Conservation (phyloP, 2,888 invertebrate genomes). For the Mongoloraphidia duomilia region DNA sequence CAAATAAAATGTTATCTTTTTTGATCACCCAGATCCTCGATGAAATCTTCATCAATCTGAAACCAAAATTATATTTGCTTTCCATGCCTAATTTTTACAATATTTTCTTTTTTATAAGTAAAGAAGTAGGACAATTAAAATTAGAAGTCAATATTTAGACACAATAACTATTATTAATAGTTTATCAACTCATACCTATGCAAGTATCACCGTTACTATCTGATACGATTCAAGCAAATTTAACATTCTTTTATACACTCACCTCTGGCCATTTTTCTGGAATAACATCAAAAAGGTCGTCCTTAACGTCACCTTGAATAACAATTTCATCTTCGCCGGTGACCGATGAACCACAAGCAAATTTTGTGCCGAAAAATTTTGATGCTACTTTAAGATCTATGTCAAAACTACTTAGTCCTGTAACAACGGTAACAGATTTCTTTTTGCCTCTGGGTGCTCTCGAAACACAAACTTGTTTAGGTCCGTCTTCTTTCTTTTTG, state of each 20-base stretch:
- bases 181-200: too few species aligned
- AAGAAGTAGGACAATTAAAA: too few species aligned
- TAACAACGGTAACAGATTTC: conserved; percentile 95
- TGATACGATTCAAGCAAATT: too few species aligned
- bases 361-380: conserved; percentile 93
- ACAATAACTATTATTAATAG: too few species aligned
- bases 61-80: conserved; percentile 20
- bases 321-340: conserved; percentile 99
- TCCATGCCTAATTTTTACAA: not conserved
- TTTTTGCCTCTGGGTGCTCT: conserved; percentile 93
- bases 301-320: conserved; percentile 97
- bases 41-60: conserved; percentile 79
- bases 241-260: conserved; percentile 10
- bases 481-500: conserved; percentile 85
- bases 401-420: conserved; percentile 78
- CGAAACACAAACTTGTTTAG: conserved; percentile 71
- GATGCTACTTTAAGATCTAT: conserved; percentile 96
- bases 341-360: conserved; percentile 98
- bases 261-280: conserved; percentile 98
- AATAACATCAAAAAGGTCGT: conserved; percentile 93
- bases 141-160: too few species aligned
- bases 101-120: too few species aligned
- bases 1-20: conserved; percentile 50
- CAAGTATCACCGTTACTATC: too few species aligned
- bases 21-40: conserved; percentile 85